phyloP scores from a whole-genome alignment of 1,140 invertebrate species.

The Atta texana region DNA sequence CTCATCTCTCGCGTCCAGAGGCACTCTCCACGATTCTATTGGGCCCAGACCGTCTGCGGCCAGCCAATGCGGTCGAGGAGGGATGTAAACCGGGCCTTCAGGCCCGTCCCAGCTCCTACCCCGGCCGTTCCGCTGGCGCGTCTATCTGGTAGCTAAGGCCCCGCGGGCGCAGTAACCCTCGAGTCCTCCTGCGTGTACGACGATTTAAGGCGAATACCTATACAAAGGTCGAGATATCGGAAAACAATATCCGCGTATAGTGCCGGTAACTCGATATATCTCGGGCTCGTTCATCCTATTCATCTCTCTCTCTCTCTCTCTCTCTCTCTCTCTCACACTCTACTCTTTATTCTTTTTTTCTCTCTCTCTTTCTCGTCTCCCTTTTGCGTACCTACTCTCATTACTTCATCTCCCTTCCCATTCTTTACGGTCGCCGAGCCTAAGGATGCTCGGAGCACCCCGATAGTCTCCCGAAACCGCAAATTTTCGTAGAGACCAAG shows the following conservation, averaged over 20 bases:
- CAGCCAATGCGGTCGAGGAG: conserved; percentile 74
- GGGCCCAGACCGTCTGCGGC: conserved; percentile 56
- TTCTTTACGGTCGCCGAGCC: conserved; percentile 25
- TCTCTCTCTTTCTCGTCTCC: not conserved
- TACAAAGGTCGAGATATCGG: conserved; percentile 81
- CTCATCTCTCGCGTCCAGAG: conserved; percentile 25
- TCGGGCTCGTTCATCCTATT: conserved; percentile 39
- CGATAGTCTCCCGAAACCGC: conserved; percentile 21
- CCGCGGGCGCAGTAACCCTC: conserved; percentile 86
- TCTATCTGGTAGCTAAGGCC: conserved; percentile 86
- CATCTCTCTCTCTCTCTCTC: conserved; percentile 6
- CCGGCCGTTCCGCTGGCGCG: conserved; percentile 60
- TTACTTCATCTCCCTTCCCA: conserved; percentile 25
- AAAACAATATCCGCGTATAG: conserved; percentile 81
- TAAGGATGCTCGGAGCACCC: conserved; percentile 1
- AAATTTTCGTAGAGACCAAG: conserved; percentile 50
- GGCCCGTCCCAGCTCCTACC: conserved; percentile 78
- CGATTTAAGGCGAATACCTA: conserved; percentile 82
- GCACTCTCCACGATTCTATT: conserved; percentile 62
- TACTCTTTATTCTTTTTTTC: not conserved
- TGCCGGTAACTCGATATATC: conserved; percentile 79
- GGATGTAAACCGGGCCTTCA: conserved; percentile 66
- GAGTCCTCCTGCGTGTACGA: conserved; percentile 85
- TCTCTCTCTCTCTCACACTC: not conserved
- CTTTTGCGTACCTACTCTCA: conserved; percentile 25